phyloP scores from a whole-genome alignment of 2,797 vertebrate species.

The Gobionotothen gibberifrons region DNA sequence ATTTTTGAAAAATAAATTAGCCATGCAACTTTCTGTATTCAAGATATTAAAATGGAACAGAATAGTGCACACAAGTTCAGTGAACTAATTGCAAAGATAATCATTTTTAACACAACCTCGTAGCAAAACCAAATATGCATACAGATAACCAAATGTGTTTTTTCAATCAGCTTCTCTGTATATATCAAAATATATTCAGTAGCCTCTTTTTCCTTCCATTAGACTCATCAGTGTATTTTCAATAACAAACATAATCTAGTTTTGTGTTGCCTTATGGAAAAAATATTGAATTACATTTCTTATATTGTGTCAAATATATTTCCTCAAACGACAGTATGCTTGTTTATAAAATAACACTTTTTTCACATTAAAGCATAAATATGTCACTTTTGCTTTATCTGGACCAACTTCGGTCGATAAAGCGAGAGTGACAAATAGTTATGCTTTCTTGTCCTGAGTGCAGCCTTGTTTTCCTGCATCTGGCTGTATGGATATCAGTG shows the following conservation, averaged over 20 bases:
- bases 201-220: background rate
- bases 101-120: slow-evolving; percentile 4
- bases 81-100: background rate
- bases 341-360: background rate
- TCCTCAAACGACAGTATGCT: background rate
- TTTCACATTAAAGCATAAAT: background rate
- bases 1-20: slow-evolving; percentile 31
- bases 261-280: slow-evolving; percentile 1
- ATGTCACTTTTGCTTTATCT: too few relatives aligned
- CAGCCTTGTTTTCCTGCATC: slow-evolving; percentile 57
- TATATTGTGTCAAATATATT: background rate
- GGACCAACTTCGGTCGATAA: background rate
- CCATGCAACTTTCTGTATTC: slow-evolving; percentile 15
- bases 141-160: background rate
- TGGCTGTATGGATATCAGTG: slow-evolving; percentile 59
- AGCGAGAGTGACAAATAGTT: slow-evolving; percentile 34
- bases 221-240: background rate
- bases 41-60: slow-evolving; percentile 1
- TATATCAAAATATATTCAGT: background rate
- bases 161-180: background rate
- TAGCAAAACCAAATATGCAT: background rate
- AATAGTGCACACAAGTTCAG: slow-evolving; percentile 21
- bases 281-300: background rate
- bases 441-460: slow-evolving; percentile 27
- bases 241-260: slow-evolving; percentile 4